Conservation (phyloP, 1,140 invertebrate species). For the Dryas iulia region DNA sequence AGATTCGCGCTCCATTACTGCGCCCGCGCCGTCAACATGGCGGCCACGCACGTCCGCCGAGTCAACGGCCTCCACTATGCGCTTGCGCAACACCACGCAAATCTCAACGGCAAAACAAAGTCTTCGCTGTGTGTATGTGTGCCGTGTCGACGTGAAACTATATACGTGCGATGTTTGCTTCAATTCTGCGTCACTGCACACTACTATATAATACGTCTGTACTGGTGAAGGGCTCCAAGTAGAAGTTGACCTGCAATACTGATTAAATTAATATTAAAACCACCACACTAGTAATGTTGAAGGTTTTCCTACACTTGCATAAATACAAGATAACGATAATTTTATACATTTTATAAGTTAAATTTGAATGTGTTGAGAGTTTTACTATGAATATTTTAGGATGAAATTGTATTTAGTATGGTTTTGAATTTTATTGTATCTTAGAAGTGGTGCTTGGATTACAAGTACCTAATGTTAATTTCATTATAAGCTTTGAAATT, state of each 20-base stretch:
- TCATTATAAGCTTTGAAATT: background rate
- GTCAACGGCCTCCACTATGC: slow-evolving; percentile 76
- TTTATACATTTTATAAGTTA: slow-evolving; percentile 15
- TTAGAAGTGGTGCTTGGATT: no score
- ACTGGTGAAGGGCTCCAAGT: slow-evolving; percentile 63
- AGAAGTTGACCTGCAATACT: slow-evolving; percentile 57
- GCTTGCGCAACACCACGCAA: slow-evolving; percentile 78
- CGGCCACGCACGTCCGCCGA: slow-evolving; percentile 60
- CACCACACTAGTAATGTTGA: slow-evolving; percentile 51
- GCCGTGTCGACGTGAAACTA: slow-evolving; percentile 32
- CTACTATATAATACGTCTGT: slow-evolving; percentile 34
- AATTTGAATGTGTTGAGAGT: background rate
- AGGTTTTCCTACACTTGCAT: slow-evolving; percentile 49
- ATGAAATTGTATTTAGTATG: background rate
- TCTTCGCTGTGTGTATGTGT: slow-evolving; percentile 50
- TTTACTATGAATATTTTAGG: background rate
- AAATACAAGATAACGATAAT: slow-evolving; percentile 20
- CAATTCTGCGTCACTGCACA: slow-evolving; percentile 42
- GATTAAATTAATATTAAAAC: slow-evolving; percentile 67
- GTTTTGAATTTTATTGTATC: no score
- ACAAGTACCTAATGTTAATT: no score
- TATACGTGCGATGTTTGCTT: slow-evolving; percentile 36
- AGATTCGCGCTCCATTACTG: slow-evolving; percentile 72
- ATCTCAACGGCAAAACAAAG: slow-evolving; percentile 77
- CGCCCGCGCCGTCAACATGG: slow-evolving; percentile 59